Evolutionary conservation across 1,140 invertebrate species (phyloP).

Genomic region (Uloborus diversus): DNA sequence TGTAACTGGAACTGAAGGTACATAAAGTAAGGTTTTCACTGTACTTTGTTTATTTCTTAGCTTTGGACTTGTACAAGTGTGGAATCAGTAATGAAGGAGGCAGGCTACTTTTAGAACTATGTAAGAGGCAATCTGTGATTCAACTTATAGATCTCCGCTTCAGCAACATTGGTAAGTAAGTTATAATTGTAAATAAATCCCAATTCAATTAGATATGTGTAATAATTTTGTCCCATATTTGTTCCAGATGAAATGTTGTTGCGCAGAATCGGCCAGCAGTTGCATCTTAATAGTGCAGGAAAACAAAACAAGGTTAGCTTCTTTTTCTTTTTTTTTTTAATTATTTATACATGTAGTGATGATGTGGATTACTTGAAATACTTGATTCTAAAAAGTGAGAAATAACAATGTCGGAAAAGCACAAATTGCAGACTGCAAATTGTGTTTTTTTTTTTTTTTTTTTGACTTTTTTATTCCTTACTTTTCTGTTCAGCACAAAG

Average conservation of each 20-base stretch:
- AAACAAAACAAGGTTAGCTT: slow-evolving; percentile 15
- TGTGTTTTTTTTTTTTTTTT: too few species aligned
- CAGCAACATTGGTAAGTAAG: slow-evolving; percentile 17
- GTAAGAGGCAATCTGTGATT: neutral
- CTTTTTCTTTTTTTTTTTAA: too few species aligned
- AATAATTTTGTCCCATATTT: neutral
- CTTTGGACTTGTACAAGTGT: slow-evolving; percentile 31
- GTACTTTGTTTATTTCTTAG: neutral
- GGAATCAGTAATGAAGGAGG: slow-evolving; percentile 20
- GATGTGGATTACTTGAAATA: too few species aligned
- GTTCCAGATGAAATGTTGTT: slow-evolving; percentile 8
- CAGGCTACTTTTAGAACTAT: neutral
- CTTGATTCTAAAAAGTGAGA: too few species aligned
- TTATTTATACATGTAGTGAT: too few species aligned
- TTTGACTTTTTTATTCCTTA: too few species aligned
- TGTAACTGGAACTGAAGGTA: too few species aligned
- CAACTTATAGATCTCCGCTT: slow-evolving; percentile 24
- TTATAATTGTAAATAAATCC: neutral
- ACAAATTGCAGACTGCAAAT: too few species aligned
- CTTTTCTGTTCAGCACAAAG: too few species aligned
- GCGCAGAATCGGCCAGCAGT: slow-evolving; percentile 2
- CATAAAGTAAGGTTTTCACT: too few species aligned
- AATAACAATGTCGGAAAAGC: too few species aligned
- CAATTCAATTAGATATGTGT: neutral
- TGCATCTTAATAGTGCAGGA: slow-evolving; percentile 3